Evolutionary conservation across 2,113 vertebrate genomes (phyloP).

Genomic region (Oncorhynchus mykiss): DNA sequence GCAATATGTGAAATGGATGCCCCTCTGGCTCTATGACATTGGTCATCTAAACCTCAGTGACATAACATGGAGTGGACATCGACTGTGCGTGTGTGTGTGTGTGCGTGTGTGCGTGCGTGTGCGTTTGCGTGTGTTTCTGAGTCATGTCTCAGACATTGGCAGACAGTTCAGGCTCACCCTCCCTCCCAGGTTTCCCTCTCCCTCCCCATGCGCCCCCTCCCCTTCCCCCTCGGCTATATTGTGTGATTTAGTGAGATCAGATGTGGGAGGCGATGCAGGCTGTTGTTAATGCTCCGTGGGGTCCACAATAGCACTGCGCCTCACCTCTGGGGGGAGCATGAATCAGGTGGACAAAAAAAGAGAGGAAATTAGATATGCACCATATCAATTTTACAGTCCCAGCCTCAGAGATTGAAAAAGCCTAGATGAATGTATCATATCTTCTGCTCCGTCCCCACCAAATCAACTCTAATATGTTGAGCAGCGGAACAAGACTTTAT

Average conservation of each 20-base stretch:
- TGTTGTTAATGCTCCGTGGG: conserved; percentile 88
- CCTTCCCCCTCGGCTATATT: conserved; percentile 90
- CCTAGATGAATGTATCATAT: conserved; percentile 92
- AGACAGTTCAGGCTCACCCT: conserved; percentile 44
- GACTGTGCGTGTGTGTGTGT: conserved; percentile 16
- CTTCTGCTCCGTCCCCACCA: conserved; percentile 86
- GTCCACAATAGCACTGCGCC: conserved; percentile 80
- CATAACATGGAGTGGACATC: conserved; percentile 3
- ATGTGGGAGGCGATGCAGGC: conserved; percentile 94
- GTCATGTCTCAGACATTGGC: conserved; percentile 34
- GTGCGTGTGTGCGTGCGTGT: conserved; percentile 33
- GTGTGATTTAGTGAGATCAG: conserved; percentile 99
- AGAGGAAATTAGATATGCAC: conserved; percentile 91
- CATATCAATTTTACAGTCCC: conserved; percentile 91
- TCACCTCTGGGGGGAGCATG: conserved; percentile 83
- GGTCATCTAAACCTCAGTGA: conserved; percentile 41
- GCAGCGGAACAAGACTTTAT: conserved; percentile 90
- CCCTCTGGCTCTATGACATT: conserved; percentile 24
- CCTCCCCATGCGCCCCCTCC: conserved; percentile 79
- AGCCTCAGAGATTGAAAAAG: conserved; percentile 88
- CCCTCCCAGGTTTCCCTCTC: conserved; percentile 53
- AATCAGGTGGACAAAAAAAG: conserved; percentile 88
- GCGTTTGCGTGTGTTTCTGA: neutral
- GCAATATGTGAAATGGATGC: conserved; percentile 43
- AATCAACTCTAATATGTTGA: conserved; percentile 92